phyloP scores from a whole-genome alignment of 1,140 invertebrate genomes.

The Drosophila pandora region DNA sequence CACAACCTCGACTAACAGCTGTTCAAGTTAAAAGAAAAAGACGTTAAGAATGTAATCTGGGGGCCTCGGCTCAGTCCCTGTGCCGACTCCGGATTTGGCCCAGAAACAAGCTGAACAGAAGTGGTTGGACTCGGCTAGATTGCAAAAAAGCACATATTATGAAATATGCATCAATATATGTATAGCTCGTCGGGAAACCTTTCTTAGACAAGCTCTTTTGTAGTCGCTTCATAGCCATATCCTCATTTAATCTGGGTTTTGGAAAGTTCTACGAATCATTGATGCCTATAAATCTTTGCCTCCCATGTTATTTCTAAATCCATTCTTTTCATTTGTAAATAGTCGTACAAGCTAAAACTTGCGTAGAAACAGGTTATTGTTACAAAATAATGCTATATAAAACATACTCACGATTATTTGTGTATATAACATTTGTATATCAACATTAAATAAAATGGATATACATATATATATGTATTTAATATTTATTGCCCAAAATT shows the following conservation, averaged over 20 bases:
- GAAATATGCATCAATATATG: slow-evolving; percentile 13
- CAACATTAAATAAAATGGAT: slow-evolving; percentile 40
- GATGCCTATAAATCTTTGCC: slow-evolving; percentile 12
- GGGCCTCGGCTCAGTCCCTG: slow-evolving; percentile 4
- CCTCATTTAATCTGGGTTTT: slow-evolving; percentile 24
- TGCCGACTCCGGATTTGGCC: slow-evolving; percentile 5
- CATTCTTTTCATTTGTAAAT: slow-evolving; percentile 75
- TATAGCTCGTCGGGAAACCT: slow-evolving; percentile 38
- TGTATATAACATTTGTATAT: slow-evolving; percentile 42
- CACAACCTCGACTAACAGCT: slow-evolving; percentile 80
- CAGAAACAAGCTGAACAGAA: slow-evolving; percentile 14
- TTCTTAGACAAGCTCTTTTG: slow-evolving; percentile 50
- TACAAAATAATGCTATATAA: slow-evolving; percentile 64
- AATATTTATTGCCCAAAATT: slow-evolving; percentile 74
- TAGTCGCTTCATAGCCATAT: slow-evolving; percentile 49
- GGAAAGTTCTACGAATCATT: background rate
- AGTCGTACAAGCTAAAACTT: slow-evolving; percentile 58
- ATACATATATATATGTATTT: slow-evolving; percentile 60
- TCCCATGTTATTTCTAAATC: slow-evolving; percentile 54
- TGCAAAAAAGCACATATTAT: slow-evolving; percentile 15
- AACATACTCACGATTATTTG: slow-evolving; percentile 39
- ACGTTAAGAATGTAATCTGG: background rate
- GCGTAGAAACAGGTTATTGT: slow-evolving; percentile 66
- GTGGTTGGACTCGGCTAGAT: background rate
- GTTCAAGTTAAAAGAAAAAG: slow-evolving; percentile 31